Evolutionary conservation across 2,797 vertebrate species (phyloP).

Genomic region (Cottoperca gobio): DNA sequence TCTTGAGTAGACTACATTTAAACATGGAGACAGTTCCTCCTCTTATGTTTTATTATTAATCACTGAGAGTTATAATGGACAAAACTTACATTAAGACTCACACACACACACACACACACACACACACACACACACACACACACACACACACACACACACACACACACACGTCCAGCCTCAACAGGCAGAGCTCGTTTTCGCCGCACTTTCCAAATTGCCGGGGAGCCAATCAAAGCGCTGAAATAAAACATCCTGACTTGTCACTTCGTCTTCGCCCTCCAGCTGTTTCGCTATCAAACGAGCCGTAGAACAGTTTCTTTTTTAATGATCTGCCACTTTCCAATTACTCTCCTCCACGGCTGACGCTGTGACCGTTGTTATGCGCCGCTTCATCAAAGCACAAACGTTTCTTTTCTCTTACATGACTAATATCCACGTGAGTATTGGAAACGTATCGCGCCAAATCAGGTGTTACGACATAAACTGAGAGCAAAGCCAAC

Average conservation of each 20-base stretch:
- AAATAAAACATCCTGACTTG: neutral
- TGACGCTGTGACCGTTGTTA: neutral
- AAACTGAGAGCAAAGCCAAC: neutral
- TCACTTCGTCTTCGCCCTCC: neutral
- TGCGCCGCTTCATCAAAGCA: constrained; percentile 6
- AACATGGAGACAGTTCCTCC: no score
- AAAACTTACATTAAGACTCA: no score
- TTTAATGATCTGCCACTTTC: neutral
- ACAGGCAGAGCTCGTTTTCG: neutral
- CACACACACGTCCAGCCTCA: neutral
- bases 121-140: no score
- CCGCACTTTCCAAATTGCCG: constrained; percentile 4
- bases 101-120: no score
- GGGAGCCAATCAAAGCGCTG: constrained; percentile 15
- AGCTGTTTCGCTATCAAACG: constrained; percentile 6
- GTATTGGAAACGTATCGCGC: no score
- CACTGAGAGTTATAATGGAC: no score
- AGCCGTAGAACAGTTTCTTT: no score
- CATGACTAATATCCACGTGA: no score
- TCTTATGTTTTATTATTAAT: no score
- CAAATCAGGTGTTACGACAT: no score
- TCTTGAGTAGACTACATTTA: no score
- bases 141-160: neutral
- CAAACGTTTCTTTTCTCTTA: neutral
- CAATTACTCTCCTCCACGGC: neutral